These are phyloP conservation scores for Pterocles gutturalis DNA, from an alignment of 2,113 vertebrate species.

Conservation along the genomic window DNA sequence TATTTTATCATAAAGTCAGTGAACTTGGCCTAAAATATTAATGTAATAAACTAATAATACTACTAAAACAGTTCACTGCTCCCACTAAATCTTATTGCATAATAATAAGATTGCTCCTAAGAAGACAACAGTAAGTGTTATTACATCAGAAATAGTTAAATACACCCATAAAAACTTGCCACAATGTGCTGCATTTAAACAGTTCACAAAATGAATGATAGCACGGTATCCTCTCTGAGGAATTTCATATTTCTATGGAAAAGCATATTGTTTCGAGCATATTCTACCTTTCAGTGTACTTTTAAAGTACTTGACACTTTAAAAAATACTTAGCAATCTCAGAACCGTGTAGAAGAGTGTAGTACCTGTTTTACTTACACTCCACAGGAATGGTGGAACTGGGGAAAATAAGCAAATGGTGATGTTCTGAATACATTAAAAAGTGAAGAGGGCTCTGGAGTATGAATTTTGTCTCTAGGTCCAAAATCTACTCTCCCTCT, in stretches of 20 bases:
- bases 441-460: neutral
- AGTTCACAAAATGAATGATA: slow-evolving; percentile 69
- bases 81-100: neutral
- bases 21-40: slow-evolving; percentile 48
- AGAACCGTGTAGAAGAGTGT: neutral
- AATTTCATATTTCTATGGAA: slow-evolving; percentile 51
- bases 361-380: neutral
- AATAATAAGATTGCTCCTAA: neutral
- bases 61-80: neutral
- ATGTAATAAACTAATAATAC: slow-evolving; percentile 45
- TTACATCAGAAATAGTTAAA: slow-evolving; percentile 47
- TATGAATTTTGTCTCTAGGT: neutral
- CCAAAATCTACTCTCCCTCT: neutral
- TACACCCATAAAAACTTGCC: slow-evolving; percentile 32
- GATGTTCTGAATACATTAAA: neutral
- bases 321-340: slow-evolving; percentile 36
- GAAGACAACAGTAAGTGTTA: slow-evolving; percentile 22
- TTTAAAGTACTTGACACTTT: slow-evolving; percentile 23
- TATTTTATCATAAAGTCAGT: slow-evolving; percentile 60
- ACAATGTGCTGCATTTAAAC: slow-evolving; percentile 33
- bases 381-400: neutral
- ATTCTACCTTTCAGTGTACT: slow-evolving; percentile 43
- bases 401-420: neutral
- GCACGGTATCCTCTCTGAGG: slow-evolving; percentile 28
- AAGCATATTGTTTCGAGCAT: slow-evolving; percentile 53